phyloP scores from a whole-genome alignment of 2,888 invertebrate genomes.

The Rhorus exstirpatorius region DNA sequence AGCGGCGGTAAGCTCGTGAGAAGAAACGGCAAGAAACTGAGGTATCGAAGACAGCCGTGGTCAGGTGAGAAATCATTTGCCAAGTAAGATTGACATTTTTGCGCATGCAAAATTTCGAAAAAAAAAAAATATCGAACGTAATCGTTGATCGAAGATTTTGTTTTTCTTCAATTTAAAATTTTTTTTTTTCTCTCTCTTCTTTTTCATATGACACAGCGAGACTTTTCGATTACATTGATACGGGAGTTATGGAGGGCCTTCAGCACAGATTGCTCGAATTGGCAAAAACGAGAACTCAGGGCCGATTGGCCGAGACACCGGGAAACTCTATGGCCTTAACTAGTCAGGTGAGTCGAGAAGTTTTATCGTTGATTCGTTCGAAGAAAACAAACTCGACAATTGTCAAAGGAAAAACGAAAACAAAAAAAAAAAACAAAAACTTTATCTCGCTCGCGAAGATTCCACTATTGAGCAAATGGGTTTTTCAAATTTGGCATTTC shows the following conservation, averaged over 20 bases:
- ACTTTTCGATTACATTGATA: slow-evolving; percentile 97
- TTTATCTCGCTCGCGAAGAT: too few relatives aligned
- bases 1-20: slow-evolving; percentile 92
- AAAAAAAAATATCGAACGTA: too few relatives aligned
- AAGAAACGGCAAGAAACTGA: slow-evolving; percentile 95
- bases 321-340: slow-evolving; percentile 91
- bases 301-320: slow-evolving; percentile 89
- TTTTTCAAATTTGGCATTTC: too few relatives aligned
- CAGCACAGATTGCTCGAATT: slow-evolving; percentile 92
- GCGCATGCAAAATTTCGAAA: not conserved
- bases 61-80: slow-evolving; percentile 89
- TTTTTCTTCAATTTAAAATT: slow-evolving; percentile 3
- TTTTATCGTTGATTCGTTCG: too few relatives aligned
- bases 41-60: slow-evolving; percentile 95
- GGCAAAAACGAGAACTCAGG: slow-evolving; percentile 88
- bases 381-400: not conserved
- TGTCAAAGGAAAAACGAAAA: not conserved
- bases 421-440: not conserved
- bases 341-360: slow-evolving; percentile 87
- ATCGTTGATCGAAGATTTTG: too few relatives aligned
- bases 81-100: not conserved
- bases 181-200: slow-evolving; percentile 32
- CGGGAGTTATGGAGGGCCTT: slow-evolving; percentile 96
- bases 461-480: too few relatives aligned
- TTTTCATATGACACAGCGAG: slow-evolving; percentile 89